Conservation (phyloP, 1,140 invertebrate species). For the Drosophila prosaltans region DNA sequence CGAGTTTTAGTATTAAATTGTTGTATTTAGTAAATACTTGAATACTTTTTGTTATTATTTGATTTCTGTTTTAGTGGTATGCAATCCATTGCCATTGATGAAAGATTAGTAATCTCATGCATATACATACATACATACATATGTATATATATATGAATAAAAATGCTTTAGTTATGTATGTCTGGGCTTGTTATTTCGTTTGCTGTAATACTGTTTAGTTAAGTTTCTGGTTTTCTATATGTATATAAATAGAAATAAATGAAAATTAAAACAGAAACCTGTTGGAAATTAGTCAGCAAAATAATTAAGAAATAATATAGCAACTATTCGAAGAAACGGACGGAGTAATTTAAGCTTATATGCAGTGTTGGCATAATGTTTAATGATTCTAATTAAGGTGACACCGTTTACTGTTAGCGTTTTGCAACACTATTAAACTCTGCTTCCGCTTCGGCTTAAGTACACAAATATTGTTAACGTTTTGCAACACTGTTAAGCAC, state of each 20-base stretch:
- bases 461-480: too few relatives aligned
- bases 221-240: neutral
- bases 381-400: neutral
- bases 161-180: slow-evolving; percentile 18
- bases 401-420: neutral
- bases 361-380: neutral
- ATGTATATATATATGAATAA: slow-evolving; percentile 8
- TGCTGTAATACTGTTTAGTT: slow-evolving; percentile 18
- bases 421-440: too few relatives aligned
- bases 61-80: slow-evolving; percentile 12
- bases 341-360: slow-evolving; percentile 48
- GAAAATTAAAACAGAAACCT: too few relatives aligned
- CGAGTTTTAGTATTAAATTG: slow-evolving; percentile 5
- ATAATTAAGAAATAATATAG: slow-evolving; percentile 25
- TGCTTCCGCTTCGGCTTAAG: too few relatives aligned
- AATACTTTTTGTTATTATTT: slow-evolving; percentile 46
- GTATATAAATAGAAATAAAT: too few relatives aligned
- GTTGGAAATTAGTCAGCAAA: neutral
- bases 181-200: neutral
- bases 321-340: slow-evolving; percentile 41
- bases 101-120: slow-evolving; percentile 21
- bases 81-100: slow-evolving; percentile 13
- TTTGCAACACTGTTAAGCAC: too few relatives aligned
- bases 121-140: slow-evolving; percentile 6
- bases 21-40: slow-evolving; percentile 45